These are phyloP conservation scores for Hyperoodon ampullatus DNA, from an alignment of 2,113 vertebrate genomes.

Conservation along the genomic window DNA sequence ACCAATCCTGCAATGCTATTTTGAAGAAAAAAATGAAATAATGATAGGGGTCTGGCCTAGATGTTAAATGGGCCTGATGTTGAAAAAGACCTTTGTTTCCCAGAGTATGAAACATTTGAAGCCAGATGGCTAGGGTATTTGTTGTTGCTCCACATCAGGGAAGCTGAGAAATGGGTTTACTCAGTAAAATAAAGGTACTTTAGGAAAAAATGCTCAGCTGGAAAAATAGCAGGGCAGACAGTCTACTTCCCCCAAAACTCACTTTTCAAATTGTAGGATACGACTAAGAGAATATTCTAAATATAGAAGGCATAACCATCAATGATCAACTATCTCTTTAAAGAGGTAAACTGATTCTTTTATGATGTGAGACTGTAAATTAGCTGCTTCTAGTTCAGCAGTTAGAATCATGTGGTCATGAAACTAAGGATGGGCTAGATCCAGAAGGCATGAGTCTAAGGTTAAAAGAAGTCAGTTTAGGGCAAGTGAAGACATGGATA, in stretches of 20 bases:
- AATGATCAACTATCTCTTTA: neutral
- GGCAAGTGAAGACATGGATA: neutral
- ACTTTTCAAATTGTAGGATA: neutral
- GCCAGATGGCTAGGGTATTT: neutral
- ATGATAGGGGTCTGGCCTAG: neutral
- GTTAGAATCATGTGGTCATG: neutral
- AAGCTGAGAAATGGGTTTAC: neutral
- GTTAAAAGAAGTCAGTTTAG: neutral
- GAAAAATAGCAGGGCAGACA: neutral
- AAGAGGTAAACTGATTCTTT: conserved; percentile 23
- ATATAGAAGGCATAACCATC: neutral
- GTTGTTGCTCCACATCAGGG: neutral
- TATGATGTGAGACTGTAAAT: neutral
- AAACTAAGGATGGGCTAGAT: neutral
- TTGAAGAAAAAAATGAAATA: neutral
- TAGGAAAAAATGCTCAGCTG: neutral
- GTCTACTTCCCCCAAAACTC: neutral
- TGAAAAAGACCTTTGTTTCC: neutral
- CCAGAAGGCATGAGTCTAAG: neutral
- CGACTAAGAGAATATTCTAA: neutral
- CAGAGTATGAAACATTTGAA: neutral
- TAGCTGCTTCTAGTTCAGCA: neutral
- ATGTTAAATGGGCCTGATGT: neutral
- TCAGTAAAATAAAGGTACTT: neutral
- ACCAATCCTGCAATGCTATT: neutral